These are phyloP conservation scores for Cryptus armator DNA, from an alignment of 2,888 invertebrate genomes.

Conservation along the genomic window DNA sequence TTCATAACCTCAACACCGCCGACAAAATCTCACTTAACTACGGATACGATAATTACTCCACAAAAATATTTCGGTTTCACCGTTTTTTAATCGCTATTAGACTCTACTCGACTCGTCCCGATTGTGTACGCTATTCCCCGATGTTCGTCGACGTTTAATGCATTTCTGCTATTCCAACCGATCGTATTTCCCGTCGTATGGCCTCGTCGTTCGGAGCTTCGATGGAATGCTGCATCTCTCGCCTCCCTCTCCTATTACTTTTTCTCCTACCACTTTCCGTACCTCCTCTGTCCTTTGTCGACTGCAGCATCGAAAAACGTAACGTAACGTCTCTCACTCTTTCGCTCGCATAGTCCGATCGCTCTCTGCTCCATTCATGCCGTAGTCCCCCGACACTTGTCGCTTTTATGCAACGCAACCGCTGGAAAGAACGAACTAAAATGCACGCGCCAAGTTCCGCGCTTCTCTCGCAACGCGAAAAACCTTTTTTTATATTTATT, in stretches of 20 bases:
- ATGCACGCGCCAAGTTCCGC: slow-evolving; percentile 32
- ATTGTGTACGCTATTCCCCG: not conserved
- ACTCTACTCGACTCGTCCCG: slow-evolving; percentile 38
- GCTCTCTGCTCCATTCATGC: slow-evolving; percentile 78
- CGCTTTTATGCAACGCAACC: slow-evolving; percentile 77
- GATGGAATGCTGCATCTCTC: slow-evolving; percentile 49
- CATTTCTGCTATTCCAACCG: slow-evolving; percentile 24
- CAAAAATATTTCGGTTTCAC: not conserved
- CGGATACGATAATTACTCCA: not conserved
- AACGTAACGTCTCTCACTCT: slow-evolving; percentile 59
- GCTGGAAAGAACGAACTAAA: slow-evolving; percentile 63
- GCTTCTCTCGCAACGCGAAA: slow-evolving; percentile 12
- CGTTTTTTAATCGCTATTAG: not conserved
- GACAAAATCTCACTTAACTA: not conserved
- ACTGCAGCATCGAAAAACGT: slow-evolving; percentile 58
- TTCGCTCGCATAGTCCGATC: slow-evolving; percentile 48
- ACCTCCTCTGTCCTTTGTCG: slow-evolving; percentile 53
- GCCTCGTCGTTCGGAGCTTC: slow-evolving; percentile 39
- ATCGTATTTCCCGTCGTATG: slow-evolving; percentile 32
- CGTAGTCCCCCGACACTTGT: slow-evolving; percentile 64
- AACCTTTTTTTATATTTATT: slow-evolving; percentile 10
- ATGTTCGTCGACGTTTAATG: slow-evolving; percentile 43
- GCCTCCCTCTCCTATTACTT: slow-evolving; percentile 26
- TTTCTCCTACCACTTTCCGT: slow-evolving; percentile 40
- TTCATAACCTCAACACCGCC: not conserved